Evolutionary conservation across 1,140 invertebrate species (phyloP), one percentile per base, ranked within the genome.

Genomic region (Antheraea pernyi): DNA sequence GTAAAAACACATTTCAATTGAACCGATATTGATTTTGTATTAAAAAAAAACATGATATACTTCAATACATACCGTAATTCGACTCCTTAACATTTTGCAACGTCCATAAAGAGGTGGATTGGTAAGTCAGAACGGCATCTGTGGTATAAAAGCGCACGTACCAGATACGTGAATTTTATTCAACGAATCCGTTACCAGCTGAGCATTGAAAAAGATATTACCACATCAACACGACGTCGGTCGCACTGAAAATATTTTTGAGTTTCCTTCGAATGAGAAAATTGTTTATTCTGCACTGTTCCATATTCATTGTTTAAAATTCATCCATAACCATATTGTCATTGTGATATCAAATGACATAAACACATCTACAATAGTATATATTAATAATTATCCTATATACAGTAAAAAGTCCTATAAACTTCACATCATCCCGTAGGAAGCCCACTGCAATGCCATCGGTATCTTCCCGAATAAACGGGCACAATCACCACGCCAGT

Each of bases 141-240:
- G 46, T 53, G 69, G 62, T 71, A 73, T 75, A 76, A 30, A 75
- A 76, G 72, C 67, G 65, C 72, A 75, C 75, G 71, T 74, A 63
- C 69, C 48, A 59, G 63, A 68, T 67, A 76, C 72, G 71, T 76
- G 73, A 78, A 75, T 80, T 81, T 82, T 78, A 80, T 80, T 80
- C 71, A 72, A 77, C 76, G 76, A 76, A 82, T 80, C 76, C 74
- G 71, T 75, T 75, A 73, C 70, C 65, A 65, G 18, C 39, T 60
- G 53, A 68, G 70, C 77, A 80, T 77, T 79, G 74, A 80, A 80
- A 79, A 77, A 71, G 67, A 72, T 80, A 74, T 71, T 65, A 59
- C 67, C 70, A 70, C 69, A 71, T 58, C 70, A 53, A 66, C 59
- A 60, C 30, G 13, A 11, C 37, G 7, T 61, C 65, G 59, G 65